Evolutionary conservation across 2,113 vertebrate genomes (phyloP).

Genomic region (Chunga burmeisteri): DNA sequence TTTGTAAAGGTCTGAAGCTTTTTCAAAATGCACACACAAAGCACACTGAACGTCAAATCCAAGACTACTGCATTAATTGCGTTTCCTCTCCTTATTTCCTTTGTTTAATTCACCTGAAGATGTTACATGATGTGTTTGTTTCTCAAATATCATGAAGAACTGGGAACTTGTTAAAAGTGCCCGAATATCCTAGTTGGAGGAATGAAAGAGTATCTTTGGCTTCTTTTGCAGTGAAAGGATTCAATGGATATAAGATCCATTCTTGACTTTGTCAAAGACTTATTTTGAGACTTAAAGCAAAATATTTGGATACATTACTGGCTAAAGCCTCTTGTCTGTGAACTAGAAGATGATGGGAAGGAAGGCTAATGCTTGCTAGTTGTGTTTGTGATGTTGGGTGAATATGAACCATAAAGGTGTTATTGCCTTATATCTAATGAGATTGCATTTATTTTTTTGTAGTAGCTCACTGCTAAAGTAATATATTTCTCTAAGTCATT

Average conservation of each 20-base stretch:
- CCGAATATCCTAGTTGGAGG: neutral
- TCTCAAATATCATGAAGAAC: neutral
- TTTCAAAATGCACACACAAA: neutral
- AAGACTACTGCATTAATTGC: neutral
- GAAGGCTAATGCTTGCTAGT: neutral
- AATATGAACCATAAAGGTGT: neutral
- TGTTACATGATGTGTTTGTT: neutral
- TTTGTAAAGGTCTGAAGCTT: neutral
- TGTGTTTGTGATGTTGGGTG: neutral
- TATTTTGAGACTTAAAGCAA: neutral
- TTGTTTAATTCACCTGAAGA: neutral
- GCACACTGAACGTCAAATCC: neutral
- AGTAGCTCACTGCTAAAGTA: neutral
- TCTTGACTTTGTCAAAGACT: neutral
- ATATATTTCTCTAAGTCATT: neutral
- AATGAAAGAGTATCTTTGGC: neutral
- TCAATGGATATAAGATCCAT: neutral
- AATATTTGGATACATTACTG: neutral
- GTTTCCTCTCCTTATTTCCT: neutral
- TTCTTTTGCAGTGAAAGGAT: neutral
- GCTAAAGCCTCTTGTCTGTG: neutral
- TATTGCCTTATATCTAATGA: neutral
- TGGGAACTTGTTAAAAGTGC: neutral
- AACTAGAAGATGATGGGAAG: neutral
- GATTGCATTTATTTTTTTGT: neutral